Evolutionary conservation across 2,797 vertebrate species (phyloP).

Genomic region (Cynopterus sphinx): DNA sequence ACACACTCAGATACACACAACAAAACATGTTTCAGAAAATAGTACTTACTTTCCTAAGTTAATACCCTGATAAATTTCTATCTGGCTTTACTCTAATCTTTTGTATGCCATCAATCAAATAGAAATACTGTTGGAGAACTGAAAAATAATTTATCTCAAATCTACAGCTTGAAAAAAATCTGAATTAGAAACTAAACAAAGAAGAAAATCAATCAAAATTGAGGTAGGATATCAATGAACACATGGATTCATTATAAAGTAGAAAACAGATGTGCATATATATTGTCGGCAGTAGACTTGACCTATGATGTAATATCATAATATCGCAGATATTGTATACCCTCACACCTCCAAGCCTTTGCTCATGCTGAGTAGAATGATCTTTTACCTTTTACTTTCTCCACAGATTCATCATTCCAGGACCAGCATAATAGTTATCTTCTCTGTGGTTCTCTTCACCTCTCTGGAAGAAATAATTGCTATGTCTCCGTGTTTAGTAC

Average conservation of each 20-base stretch:
- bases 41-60: background rate
- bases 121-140: background rate
- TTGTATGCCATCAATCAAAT: background rate
- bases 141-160: constrained; percentile 15
- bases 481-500: background rate
- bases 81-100: background rate
- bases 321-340: background rate
- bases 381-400: background rate
- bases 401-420: background rate
- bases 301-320: background rate
- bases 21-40: background rate
- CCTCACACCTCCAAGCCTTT: background rate
- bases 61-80: background rate
- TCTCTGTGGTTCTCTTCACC: background rate
- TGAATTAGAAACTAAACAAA: background rate
- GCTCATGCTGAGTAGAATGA: background rate
- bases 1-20: background rate
- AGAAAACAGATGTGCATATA: background rate
- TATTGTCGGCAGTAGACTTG: background rate
- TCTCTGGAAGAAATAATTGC: background rate
- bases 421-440: background rate
- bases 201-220: constrained; percentile 31
- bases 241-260: constrained; percentile 9
- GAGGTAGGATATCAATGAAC: background rate
- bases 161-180: background rate